These are phyloP conservation scores for Oreocharis arfaki DNA, from an alignment of 2,113 vertebrate species.

Conservation along the genomic window DNA sequence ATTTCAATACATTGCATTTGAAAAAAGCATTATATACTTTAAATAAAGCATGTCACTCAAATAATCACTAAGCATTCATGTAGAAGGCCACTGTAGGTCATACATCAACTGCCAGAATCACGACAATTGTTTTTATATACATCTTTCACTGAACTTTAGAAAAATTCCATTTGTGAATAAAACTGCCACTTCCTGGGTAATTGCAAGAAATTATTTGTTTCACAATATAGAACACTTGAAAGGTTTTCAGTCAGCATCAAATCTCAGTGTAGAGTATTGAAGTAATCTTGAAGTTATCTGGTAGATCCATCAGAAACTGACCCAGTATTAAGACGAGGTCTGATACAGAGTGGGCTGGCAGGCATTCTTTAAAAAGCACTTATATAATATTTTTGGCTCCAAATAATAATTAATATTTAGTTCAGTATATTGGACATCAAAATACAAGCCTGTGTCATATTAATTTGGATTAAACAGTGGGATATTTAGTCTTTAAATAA, in stretches of 20 bases:
- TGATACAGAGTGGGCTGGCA: not conserved
- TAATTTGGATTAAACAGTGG: not conserved
- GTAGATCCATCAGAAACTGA: not conserved
- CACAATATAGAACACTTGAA: not conserved
- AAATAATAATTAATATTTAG: not conserved
- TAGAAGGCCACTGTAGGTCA: not conserved
- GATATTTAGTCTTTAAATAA: not conserved
- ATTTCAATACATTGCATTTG: not conserved
- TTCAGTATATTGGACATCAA: not conserved
- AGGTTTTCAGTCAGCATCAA: not conserved
- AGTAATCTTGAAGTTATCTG: not conserved
- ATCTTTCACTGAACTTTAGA: not conserved
- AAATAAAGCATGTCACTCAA: not conserved
- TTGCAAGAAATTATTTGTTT: not conserved
- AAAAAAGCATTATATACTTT: not conserved
- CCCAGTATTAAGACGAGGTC: not conserved
- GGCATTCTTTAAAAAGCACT: not conserved
- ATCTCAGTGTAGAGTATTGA: not conserved
- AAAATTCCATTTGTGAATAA: not conserved
- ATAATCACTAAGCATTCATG: not conserved
- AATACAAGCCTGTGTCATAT: not conserved
- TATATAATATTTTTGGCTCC: not conserved
- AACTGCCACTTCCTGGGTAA: not conserved
- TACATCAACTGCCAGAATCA: not conserved
- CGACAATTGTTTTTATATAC: not conserved